Percentiles rank a stretch among this genome's conserved stretches.
These are phyloP conservation scores for Paedocypris micromegethes DNA, from an alignment of 2,797 vertebrate genomes.

Conservation along the genomic window DNA sequence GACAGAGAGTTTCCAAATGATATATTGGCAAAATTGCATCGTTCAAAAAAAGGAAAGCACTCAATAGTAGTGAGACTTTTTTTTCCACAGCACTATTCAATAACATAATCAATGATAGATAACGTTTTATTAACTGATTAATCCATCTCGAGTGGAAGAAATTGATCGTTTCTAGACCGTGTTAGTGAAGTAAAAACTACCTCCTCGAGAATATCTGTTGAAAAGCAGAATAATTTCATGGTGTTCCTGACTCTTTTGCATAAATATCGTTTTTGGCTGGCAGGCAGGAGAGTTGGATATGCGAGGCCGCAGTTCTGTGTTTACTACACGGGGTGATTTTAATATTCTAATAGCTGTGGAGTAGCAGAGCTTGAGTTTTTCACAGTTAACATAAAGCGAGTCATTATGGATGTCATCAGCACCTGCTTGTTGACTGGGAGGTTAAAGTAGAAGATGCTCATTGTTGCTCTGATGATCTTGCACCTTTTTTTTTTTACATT, in stretches of 20 bases:
- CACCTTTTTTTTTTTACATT: slow-evolving; percentile 9
- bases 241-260: slow-evolving; percentile 5
- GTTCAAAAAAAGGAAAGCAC: no score
- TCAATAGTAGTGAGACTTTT: no score
- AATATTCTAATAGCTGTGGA: slow-evolving; percentile 29
- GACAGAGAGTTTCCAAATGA: no score
- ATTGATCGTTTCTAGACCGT: no score
- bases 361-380: not conserved
- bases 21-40: no score
- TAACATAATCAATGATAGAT: no score
- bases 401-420: slow-evolving; percentile 27
- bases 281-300: slow-evolving; percentile 10
- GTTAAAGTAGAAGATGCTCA: not conserved
- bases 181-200: no score
- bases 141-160: no score
- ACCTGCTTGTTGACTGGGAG: slow-evolving; percentile 11
- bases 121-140: no score
- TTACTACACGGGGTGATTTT: slow-evolving; percentile 1
- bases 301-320: slow-evolving; percentile 15
- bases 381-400: not conserved
- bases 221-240: slow-evolving; percentile 31
- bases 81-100: no score
- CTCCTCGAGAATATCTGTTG: not conserved
- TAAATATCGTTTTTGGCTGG: slow-evolving; percentile 19
- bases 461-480: slow-evolving; percentile 9